Conservation (phyloP, 2,888 invertebrate species). For the Troides aeacus region DNA sequence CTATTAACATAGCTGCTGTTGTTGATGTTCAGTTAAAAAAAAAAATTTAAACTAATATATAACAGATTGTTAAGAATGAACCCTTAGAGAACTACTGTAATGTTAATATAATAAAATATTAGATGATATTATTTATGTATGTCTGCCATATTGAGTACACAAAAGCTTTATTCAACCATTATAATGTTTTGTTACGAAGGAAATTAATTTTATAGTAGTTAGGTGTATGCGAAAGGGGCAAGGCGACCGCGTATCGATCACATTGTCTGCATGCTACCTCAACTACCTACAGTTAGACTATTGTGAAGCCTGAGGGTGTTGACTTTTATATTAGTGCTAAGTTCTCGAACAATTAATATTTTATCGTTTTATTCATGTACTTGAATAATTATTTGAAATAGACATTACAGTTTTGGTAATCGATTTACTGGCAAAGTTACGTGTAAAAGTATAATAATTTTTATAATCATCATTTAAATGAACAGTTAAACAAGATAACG, state of each 20-base stretch:
- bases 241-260: neutral
- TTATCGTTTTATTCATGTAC: neutral
- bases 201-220: neutral
- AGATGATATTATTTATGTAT: neutral
- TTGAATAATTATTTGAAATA: neutral
- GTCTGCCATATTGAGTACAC: neutral
- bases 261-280: neutral
- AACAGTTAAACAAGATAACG: too few relatives aligned
- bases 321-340: neutral
- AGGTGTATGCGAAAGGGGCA: neutral
- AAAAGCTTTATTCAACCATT: neutral
- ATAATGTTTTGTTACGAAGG: neutral
- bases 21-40: neutral
- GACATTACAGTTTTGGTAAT: neutral
- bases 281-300: constrained; percentile 1
- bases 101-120: neutral
- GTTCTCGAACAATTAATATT: neutral
- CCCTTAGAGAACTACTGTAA: too few relatives aligned
- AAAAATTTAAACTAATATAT: too few relatives aligned
- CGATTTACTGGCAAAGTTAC: too few relatives aligned
- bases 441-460: too few relatives aligned
- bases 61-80: neutral
- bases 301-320: neutral
- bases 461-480: too few relatives aligned
- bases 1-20: neutral